These are phyloP conservation scores for Heliconius melpomene DNA, from an alignment of 1,140 invertebrate genomes.

Conservation along the genomic window DNA sequence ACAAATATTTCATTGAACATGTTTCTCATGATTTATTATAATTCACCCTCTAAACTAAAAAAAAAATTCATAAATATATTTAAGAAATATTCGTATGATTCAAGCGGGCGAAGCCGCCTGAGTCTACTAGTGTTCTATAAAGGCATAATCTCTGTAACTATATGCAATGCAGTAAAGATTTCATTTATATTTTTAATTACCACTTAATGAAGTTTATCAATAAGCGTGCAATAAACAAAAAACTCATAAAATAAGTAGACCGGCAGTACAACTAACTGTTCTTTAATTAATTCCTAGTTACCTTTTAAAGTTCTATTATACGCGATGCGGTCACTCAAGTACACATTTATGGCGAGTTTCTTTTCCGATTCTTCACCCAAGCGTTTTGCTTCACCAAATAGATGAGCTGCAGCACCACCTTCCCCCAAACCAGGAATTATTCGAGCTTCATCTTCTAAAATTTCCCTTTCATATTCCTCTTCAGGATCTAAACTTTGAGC, in stretches of 20 bases:
- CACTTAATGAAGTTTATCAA: slow-evolving; percentile 1
- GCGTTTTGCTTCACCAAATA: slow-evolving; percentile 58
- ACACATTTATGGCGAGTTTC: slow-evolving; percentile 70
- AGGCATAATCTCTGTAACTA: neutral
- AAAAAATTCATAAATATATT: no score
- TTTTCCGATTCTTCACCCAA: slow-evolving; percentile 69
- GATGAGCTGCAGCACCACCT: slow-evolving; percentile 59
- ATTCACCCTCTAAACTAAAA: no score
- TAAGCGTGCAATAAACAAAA: neutral
- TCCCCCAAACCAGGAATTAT: slow-evolving; percentile 70
- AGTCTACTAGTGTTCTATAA: neutral
- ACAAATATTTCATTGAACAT: no score
- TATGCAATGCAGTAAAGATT: neutral
- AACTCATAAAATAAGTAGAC: slow-evolving; percentile 25
- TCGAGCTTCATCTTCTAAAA: slow-evolving; percentile 63
- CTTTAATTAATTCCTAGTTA: slow-evolving; percentile 38
- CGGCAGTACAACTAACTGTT: slow-evolving; percentile 34
- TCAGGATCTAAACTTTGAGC: slow-evolving; percentile 51
- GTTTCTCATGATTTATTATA: no score
- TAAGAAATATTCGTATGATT: no score
- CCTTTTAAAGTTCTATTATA: slow-evolving; percentile 73
- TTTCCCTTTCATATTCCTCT: slow-evolving; percentile 60
- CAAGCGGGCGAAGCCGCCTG: no score
- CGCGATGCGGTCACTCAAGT: slow-evolving; percentile 68
- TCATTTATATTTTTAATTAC: neutral